phyloP scores from a whole-genome alignment of 2,113 vertebrate genomes.

The Natator depressus region DNA sequence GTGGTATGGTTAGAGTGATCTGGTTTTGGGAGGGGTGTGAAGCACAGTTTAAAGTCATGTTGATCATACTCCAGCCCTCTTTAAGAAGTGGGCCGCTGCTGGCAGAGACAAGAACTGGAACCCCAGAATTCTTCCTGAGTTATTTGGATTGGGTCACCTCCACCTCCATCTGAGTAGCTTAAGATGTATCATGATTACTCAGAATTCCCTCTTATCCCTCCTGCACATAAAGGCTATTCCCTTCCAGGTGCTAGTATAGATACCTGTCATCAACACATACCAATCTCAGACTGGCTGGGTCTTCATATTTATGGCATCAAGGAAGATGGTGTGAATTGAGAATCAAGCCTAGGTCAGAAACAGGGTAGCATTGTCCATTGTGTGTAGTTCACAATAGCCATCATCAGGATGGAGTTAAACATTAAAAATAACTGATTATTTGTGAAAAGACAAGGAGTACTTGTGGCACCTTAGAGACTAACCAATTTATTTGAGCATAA shows the following conservation, averaged over 20 bases:
- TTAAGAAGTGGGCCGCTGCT: background rate
- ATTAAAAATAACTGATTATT: background rate
- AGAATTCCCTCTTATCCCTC: background rate
- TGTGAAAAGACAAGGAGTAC: no score
- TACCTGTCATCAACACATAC: background rate
- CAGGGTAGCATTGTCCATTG: background rate
- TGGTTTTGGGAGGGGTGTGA: background rate
- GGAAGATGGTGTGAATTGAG: background rate
- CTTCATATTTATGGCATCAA: background rate
- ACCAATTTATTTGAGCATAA: no score
- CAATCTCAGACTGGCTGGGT: background rate
- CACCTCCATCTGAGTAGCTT: background rate
- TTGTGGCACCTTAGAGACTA: no score
- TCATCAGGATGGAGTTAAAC: background rate
- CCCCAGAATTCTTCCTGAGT: background rate
- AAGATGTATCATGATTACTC: background rate
- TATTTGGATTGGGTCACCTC: background rate
- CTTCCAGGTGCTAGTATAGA: background rate
- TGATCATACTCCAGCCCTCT: background rate
- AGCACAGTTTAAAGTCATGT: background rate
- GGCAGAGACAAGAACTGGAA: background rate
- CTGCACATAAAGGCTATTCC: background rate
- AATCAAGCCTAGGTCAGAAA: background rate
- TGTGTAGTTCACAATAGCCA: background rate
- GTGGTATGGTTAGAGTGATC: background rate